These are phyloP conservation scores for Thrips palmi DNA, from an alignment of 1,140 invertebrate genomes.

Conservation along the genomic window DNA sequence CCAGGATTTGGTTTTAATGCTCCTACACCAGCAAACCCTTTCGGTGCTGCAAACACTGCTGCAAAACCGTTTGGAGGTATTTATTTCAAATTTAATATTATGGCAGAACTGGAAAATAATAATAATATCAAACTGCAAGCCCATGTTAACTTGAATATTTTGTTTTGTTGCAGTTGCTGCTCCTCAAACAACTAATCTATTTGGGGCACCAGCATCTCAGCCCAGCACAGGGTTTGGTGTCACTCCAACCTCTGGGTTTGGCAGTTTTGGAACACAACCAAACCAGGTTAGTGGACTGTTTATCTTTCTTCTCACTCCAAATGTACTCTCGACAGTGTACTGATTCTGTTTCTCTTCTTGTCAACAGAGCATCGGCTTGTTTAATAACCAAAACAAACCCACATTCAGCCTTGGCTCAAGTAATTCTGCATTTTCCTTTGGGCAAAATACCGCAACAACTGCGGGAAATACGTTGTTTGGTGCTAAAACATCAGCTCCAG, in stretches of 20 bases:
- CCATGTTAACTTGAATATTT: constrained; percentile 7
- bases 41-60: constrained; percentile 23
- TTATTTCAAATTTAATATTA: constrained; percentile 10
- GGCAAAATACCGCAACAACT: constrained; percentile 22
- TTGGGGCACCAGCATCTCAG: constrained; percentile 17
- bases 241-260: constrained; percentile 25
- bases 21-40: constrained; percentile 25
- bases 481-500: constrained; percentile 24
- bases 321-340: not conserved
- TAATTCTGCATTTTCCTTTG: constrained; percentile 27
- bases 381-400: constrained; percentile 26
- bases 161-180: constrained; percentile 20
- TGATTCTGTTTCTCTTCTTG: not conserved
- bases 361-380: not conserved
- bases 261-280: constrained; percentile 19
- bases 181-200: constrained; percentile 21
- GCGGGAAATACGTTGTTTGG: constrained; percentile 24
- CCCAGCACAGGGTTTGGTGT: constrained; percentile 25
- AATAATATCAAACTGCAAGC: not conserved
- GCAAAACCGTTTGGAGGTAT: constrained; percentile 27
- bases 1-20: constrained; percentile 28
- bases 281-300: constrained; percentile 22
- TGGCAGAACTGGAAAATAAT: not conserved
- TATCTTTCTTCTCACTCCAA: too few species aligned
- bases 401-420: constrained; percentile 25